Conservation (phyloP, 1,140 invertebrate genomes). For the Brachionus angularis region DNA sequence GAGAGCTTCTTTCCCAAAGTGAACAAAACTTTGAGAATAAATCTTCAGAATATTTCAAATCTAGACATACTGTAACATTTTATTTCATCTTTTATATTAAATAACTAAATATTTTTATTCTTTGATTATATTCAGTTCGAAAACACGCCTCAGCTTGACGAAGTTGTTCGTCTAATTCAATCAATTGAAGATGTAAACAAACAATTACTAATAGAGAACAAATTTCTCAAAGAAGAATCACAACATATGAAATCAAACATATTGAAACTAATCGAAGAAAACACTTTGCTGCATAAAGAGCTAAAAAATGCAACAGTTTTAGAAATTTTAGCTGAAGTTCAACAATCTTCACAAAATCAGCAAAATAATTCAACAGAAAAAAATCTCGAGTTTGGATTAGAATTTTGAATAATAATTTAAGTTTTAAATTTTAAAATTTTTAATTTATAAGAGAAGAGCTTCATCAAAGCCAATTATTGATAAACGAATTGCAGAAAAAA, state of each 20-base stretch:
- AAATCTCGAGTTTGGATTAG: too few relatives aligned
- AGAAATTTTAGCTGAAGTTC: conserved; percentile 34
- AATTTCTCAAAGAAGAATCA: conserved; percentile 24
- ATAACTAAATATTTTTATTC: not conserved
- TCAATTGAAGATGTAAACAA: conserved; percentile 28
- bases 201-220: conserved; percentile 25
- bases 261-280: conserved; percentile 21
- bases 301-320: conserved; percentile 35
- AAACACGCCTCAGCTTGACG: conserved; percentile 28
- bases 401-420: not conserved
- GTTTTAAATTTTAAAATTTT: not conserved
- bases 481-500: conserved; percentile 38
- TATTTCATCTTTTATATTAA: not conserved
- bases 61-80: not conserved
- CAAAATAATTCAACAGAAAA: not conserved
- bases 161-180: conserved; percentile 24
- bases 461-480: conserved; percentile 24
- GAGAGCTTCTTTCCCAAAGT: conserved; percentile 6
- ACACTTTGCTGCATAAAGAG: not conserved
- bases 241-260: not conserved
- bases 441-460: conserved; percentile 21
- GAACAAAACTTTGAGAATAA: conserved; percentile 10
- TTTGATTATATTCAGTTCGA: conserved; percentile 1
- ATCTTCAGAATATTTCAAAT: not conserved
- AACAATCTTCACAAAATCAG: not conserved